Percentiles rank a stretch among this genome's conserved stretches.
Evolutionary conservation across 92 coral and sea anemone genomes (phyloP).

Genomic region (Phenganax marumi): DNA sequence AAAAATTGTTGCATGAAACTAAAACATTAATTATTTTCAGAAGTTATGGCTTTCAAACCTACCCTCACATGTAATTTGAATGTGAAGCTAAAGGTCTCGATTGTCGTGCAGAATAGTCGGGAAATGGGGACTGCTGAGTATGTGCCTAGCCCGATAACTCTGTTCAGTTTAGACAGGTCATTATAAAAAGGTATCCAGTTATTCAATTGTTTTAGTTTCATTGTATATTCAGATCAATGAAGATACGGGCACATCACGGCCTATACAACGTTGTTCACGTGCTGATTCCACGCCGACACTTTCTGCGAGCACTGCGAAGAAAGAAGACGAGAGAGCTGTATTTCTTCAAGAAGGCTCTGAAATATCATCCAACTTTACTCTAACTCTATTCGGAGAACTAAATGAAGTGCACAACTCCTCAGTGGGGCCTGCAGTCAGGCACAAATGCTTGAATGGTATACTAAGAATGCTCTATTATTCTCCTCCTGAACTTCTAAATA

Average conservation of each 20-base stretch:
- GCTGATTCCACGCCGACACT: constrained; percentile 62
- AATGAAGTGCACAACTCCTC: constrained; percentile 93
- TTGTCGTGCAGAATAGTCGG: no score
- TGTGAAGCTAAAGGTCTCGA: no score
- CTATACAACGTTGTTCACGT: constrained; percentile 85
- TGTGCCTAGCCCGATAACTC: no score
- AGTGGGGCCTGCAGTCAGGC: constrained; percentile 94
- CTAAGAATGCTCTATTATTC: constrained; percentile 90
- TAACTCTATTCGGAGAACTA: constrained; percentile 80
- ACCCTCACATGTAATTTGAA: no score
- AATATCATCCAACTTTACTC: constrained; percentile 68
- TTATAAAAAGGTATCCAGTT: no score
- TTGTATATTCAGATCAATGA: constrained; percentile 71
- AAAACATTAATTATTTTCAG: no score
- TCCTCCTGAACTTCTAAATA: constrained; percentile 81
- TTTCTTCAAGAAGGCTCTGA: constrained; percentile 71
- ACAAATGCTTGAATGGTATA: constrained; percentile 87
- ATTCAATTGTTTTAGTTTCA: neutral
- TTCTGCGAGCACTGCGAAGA: constrained; percentile 57
- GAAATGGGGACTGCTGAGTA: no score
- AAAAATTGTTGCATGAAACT: no score
- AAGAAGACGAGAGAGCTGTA: constrained; percentile 82
- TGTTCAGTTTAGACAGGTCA: no score
- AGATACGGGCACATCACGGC: constrained; percentile 97
- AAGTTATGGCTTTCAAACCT: no score